Evolutionary conservation across 2,797 vertebrate species (phyloP).

Genomic region (Delichon dasypus): DNA sequence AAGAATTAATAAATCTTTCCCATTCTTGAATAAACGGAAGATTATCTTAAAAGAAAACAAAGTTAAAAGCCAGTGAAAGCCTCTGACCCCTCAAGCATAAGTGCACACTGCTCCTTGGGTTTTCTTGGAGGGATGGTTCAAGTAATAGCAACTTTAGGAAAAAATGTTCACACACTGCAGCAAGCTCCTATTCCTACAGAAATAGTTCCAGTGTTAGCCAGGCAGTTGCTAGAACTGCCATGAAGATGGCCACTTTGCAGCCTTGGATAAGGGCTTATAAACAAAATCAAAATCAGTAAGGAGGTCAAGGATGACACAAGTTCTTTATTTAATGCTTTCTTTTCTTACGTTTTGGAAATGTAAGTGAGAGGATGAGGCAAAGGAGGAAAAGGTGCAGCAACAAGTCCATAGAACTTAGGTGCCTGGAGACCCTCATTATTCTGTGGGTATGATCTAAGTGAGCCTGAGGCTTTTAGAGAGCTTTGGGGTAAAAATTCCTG

Average conservation of each 20-base stretch:
- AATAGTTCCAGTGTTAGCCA: not conserved
- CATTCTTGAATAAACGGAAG: not conserved
- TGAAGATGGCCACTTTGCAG: not conserved
- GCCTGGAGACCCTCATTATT: not conserved
- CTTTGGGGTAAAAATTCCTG: not conserved
- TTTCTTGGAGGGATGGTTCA: not conserved
- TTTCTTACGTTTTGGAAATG: not conserved
- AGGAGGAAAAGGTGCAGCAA: not conserved
- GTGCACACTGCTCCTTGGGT: not conserved
- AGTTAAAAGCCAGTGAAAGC: not conserved
- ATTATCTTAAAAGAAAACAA: not conserved
- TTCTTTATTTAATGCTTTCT: not conserved
- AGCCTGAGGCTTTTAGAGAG: not conserved
- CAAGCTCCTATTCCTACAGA: not conserved
- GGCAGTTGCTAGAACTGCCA: not conserved
- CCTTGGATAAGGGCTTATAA: not conserved
- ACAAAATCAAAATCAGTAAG: not conserved
- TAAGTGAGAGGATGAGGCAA: not conserved
- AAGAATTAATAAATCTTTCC: not conserved
- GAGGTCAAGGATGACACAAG: not conserved
- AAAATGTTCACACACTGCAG: not conserved
- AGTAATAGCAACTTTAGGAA: not conserved
- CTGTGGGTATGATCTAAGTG: not conserved
- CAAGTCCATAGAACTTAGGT: not conserved
- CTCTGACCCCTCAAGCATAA: not conserved